Base-by-base conservation (phyloP, 2,113 vertebrate genomes). In the Motacilla tschutschensis region DNA sequence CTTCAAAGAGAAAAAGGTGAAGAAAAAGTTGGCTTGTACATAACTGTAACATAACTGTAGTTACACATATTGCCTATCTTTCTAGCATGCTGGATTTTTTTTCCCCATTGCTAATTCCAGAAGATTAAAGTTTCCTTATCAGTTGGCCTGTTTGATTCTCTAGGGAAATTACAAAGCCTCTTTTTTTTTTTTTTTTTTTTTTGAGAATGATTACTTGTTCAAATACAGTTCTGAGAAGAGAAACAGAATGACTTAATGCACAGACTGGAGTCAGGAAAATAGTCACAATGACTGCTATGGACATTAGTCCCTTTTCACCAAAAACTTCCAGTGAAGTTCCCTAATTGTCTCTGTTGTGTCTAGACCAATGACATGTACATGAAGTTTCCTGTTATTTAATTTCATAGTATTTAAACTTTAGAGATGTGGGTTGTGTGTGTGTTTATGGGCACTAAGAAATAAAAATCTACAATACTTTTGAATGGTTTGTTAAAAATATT, bases 391-490 rank as follows among this genome's bases (percentile, higher is more conserved):
- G 36, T 72, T 90, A 81, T 64, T 92, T 88, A 41, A 79, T 85
- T 62, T 90, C 31, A 71, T 76, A 31, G 24, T 54, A 59, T 88
- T 88, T 90, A 81, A 86, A 36, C 33, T 51, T 82, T 14, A 62
- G 58, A 78, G 33, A 59, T 66, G 10, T 66, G 65, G 19, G 21
- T 54, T 54, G 8, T 60, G 25, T 60, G 43, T 46, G 25, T 51
- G 29, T 81, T 86, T 64, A 51, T 47, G n/a, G 73, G 55, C 47
- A 63, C 55, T 88, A 51, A 44, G 36, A 93, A 88, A 88, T 86
- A 90, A 93, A 94, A 71, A 50, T 76, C 59, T 87, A 31, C 18
- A 78, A 18, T 75, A 51, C 29, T 88, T 94, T 75, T 73, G 43
- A 79, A 75, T 29, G 15, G 9, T 55, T 79, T 40, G 4, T 70